Base-by-base conservation (phyloP, 2,888 invertebrate genomes). In the Brenthis hecate region DNA sequence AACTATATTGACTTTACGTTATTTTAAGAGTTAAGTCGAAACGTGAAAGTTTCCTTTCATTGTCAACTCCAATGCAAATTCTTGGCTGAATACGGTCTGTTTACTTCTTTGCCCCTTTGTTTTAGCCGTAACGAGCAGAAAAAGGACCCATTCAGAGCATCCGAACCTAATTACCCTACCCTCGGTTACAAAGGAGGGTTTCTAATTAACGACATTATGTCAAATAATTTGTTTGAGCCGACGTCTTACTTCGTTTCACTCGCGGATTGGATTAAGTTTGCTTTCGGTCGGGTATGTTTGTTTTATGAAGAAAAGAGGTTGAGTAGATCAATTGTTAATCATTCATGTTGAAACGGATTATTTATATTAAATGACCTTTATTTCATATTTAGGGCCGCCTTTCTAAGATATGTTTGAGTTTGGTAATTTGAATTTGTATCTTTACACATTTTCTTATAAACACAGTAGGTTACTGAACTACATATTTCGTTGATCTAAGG, bases 171-270 rank as follows among this genome's bases (percentile, higher is more conserved):
- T 92, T 92, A 92, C 88, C 86, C 83, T 82, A 84, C 87, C 89
- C 88, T 81, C 81, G 80, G 83, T 79, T 84, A 91, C 91, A 89
- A 91, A 91, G 79, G 88, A 88, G 89, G 90, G 89, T 83, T 90
- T 89, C 89, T 92, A 92, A 92, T 92, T 92, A 92, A 92, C 92
- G 89, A 92, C 91, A 92, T 92, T 92, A 92, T 92, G 91, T 91
- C 92, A 92, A 91, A 92, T 92, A 92, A 92, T 92, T 92, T 90
- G 91, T 90, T 92, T 89, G 88, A 91, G 82, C 80, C 89, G 81
- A 66, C 90, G 88, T 89, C 91, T 91, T 90, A 85, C 80, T 89
- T 82, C 83, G 83, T 82, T 80, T 80, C 80, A 86, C 78, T 82
- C 85, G 84, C 77, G 85, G 87, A 88, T 88, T 86, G 88, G 89